These are phyloP conservation scores for Calycopis cecrops DNA, from an alignment of 1,140 invertebrate genomes.

Conservation along the genomic window DNA sequence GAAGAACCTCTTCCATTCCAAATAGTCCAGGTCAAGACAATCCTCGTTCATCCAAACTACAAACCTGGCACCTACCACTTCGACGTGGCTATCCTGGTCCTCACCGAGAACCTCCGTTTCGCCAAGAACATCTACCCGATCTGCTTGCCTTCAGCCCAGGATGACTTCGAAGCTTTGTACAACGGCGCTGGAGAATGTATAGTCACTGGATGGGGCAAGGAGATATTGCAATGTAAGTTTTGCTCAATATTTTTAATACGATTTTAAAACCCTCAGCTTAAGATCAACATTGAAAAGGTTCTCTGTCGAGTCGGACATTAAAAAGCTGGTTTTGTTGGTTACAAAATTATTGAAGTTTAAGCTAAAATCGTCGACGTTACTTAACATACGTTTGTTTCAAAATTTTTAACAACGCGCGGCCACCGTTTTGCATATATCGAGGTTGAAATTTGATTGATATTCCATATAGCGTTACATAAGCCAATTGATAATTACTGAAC, in stretches of 20 bases:
- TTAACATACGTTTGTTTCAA: too few relatives aligned
- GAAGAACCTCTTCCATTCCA: slow-evolving; percentile 88
- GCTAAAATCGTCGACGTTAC: too few relatives aligned
- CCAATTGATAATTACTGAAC: slow-evolving; percentile 6
- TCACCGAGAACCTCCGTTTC: slow-evolving; percentile 78
- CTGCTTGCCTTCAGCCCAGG: slow-evolving; percentile 77
- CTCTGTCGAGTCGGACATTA: too few relatives aligned
- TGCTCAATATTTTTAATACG: not conserved
- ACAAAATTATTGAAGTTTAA: too few relatives aligned
- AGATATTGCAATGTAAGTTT: slow-evolving; percentile 82
- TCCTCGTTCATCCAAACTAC: slow-evolving; percentile 84
- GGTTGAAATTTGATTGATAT: too few relatives aligned
- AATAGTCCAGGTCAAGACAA: slow-evolving; percentile 80
- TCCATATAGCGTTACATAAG: not conserved
- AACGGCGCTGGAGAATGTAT: slow-evolving; percentile 79
- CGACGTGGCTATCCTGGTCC: slow-evolving; percentile 83
- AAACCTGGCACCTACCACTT: slow-evolving; percentile 77
- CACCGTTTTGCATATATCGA: too few relatives aligned
- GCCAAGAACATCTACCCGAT: slow-evolving; percentile 84
- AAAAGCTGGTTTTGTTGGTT: too few relatives aligned
- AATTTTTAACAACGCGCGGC: too few relatives aligned
- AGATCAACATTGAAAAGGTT: not conserved
- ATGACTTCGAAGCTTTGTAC: slow-evolving; percentile 60
- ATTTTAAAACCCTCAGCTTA: too few relatives aligned
- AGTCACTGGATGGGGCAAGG: slow-evolving; percentile 88